Base-by-base conservation (phyloP, 2,113 vertebrate genomes). In the Tamias sibiricus region DNA sequence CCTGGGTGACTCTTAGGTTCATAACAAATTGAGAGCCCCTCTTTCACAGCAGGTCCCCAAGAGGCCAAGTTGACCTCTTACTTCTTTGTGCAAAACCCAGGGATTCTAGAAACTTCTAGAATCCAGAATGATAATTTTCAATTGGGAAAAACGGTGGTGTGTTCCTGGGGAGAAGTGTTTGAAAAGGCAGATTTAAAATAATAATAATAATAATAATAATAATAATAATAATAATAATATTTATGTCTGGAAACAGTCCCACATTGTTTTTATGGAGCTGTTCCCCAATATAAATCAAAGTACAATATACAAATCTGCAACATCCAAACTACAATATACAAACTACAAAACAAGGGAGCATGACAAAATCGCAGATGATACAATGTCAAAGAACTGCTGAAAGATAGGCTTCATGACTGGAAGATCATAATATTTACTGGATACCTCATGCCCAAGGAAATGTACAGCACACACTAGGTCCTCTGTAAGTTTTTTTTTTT, bases 161-260 rank as follows among this genome's bases (percentile, higher is more conserved):
- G 44, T 19, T 74, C 24, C 37, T 79, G 20, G 68, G 47, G 40
- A 81, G 52, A 80, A 76, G 69, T 40, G 40, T 35, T 79, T 83
- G 52, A 37, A 93, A 95, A 90, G 86, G 44, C 20, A 74, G 49
- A 92, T 52, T 82, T 90, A 90, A 90, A 74, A 92, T n/a, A 79
- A 66, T 77, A n/a, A 90, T 49, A 47, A 72, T 49, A n/a, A n/a
- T n/a, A 74, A 92, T n/a, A 79, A 66, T 77, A n/a, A 90, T 49
- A 74, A 92, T n/a, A 79, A 66, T 77, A n/a, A 90, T 49, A 74
- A 92, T n/a, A 79, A 66, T 77, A n/a, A 90, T 49, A 90, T 47
- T 84, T 90, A 30, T 68, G 28, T 42, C 72, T 69, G 77, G 54
- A 52, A n/a, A 71, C 62, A 82, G 54, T 30, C 24, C 16, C 10